These are phyloP conservation scores for Drosophila niveifrons DNA, from an alignment of 2,888 invertebrate genomes.

Conservation along the genomic window DNA sequence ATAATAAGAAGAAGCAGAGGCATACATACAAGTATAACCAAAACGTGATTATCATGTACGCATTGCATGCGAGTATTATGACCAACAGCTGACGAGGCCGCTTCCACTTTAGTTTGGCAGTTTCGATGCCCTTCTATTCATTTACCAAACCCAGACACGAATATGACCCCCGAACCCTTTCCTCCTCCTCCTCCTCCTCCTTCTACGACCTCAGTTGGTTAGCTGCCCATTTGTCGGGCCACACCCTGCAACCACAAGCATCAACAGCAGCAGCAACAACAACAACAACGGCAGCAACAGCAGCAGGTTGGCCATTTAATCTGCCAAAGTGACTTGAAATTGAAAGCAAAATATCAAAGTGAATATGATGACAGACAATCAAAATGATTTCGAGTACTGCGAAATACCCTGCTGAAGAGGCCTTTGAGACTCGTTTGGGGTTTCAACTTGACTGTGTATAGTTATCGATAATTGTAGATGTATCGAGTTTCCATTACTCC, in stretches of 20 bases:
- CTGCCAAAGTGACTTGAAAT: slow-evolving; percentile 75
- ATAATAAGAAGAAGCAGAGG: slow-evolving; percentile 36
- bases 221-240: slow-evolving; percentile 24
- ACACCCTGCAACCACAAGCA: slow-evolving; percentile 57
- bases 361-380: slow-evolving; percentile 67
- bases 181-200: neutral
- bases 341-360: slow-evolving; percentile 78
- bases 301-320: slow-evolving; percentile 70
- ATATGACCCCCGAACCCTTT: neutral
- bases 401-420: slow-evolving; percentile 6
- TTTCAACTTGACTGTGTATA: too few relatives aligned
- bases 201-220: slow-evolving; percentile 1
- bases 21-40: slow-evolving; percentile 60
- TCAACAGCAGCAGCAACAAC: slow-evolving; percentile 6
- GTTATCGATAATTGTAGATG: too few relatives aligned
- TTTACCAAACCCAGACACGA: slow-evolving; percentile 14
- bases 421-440: neutral
- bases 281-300: neutral
- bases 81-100: slow-evolving; percentile 74
- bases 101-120: slow-evolving; percentile 41
- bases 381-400: slow-evolving; percentile 28
- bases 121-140: slow-evolving; percentile 29
- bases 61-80: slow-evolving; percentile 45
- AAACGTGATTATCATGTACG: slow-evolving; percentile 75
- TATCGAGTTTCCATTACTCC: too few relatives aligned